Evolutionary conservation across 2,113 vertebrate genomes (phyloP).

Genomic region (Dicrurus megarhynchus): DNA sequence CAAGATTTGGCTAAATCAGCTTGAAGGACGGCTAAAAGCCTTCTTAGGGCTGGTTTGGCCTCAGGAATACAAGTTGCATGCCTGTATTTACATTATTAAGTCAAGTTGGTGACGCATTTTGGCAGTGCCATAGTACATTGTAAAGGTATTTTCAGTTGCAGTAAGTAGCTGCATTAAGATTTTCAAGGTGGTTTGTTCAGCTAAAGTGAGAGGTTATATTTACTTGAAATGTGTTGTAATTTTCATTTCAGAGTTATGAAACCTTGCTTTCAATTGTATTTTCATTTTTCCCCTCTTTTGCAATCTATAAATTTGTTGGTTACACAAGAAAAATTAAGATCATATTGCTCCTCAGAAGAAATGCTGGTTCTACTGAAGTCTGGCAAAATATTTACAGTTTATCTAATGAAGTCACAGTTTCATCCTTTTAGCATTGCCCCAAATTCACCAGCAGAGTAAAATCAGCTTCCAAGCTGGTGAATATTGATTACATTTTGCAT

Average conservation of each 20-base stretch:
- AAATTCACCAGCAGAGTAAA: not conserved
- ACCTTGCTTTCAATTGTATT: not conserved
- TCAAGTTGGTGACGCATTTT: not conserved
- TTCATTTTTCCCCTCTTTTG: not conserved
- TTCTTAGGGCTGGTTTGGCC: not conserved
- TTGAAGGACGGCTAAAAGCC: not conserved
- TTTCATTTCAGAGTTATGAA: not conserved
- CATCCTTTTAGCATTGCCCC: not conserved
- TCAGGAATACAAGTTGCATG: not conserved
- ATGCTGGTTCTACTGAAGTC: not conserved
- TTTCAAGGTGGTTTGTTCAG: not conserved
- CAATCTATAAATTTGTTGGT: not conserved
- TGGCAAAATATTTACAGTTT: not conserved
- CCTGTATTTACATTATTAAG: not conserved
- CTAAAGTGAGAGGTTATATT: not conserved
- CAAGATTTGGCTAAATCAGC: not conserved
- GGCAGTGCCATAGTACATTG: not conserved
- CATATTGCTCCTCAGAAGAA: not conserved
- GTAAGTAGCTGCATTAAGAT: not conserved
- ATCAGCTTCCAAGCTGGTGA: not conserved
- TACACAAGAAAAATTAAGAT: not conserved
- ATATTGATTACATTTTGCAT: not conserved
- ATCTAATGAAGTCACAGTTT: not conserved
- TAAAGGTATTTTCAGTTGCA: not conserved
- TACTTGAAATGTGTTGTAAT: not conserved